Percentiles rank a stretch among this genome's conserved stretches.
phyloP scores from a whole-genome alignment of 1,140 invertebrate species.

The Hesperophylax magnus region DNA sequence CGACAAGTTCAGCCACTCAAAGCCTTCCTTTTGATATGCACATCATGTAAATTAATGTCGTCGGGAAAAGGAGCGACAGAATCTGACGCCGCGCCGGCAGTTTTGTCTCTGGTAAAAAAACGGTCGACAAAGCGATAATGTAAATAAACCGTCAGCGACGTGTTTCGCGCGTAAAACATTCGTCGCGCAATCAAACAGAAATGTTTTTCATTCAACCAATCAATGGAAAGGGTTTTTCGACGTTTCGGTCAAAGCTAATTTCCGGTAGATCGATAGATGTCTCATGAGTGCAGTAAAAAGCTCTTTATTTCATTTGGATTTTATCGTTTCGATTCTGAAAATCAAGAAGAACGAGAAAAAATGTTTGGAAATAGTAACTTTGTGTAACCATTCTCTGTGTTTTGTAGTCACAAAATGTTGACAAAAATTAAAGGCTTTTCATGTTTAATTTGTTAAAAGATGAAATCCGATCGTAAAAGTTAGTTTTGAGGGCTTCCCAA shows the following conservation, averaged over 20 bases:
- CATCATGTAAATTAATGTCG: not conserved
- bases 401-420: no score
- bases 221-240: not conserved
- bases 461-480: no score
- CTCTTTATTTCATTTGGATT: not conserved
- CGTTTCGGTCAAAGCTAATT: not conserved
- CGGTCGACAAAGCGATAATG: not conserved
- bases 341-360: not conserved
- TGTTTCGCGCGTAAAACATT: conserved; percentile 18
- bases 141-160: not conserved
- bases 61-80: not conserved
- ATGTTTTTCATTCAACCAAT: conserved; percentile 15
- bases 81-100: not conserved
- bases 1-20: no score
- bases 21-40: not conserved
- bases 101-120: not conserved
- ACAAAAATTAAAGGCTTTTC: no score
- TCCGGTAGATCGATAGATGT: conserved; percentile 11
- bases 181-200: not conserved
- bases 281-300: not conserved
- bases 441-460: no score
- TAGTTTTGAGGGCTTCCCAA: no score
- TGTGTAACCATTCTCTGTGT: no score
- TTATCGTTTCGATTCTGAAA: not conserved
- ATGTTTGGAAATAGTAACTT: not conserved